Evolutionary conservation across 2,888 invertebrate species (phyloP).

Genomic region (Schizotus pectinicornis): DNA sequence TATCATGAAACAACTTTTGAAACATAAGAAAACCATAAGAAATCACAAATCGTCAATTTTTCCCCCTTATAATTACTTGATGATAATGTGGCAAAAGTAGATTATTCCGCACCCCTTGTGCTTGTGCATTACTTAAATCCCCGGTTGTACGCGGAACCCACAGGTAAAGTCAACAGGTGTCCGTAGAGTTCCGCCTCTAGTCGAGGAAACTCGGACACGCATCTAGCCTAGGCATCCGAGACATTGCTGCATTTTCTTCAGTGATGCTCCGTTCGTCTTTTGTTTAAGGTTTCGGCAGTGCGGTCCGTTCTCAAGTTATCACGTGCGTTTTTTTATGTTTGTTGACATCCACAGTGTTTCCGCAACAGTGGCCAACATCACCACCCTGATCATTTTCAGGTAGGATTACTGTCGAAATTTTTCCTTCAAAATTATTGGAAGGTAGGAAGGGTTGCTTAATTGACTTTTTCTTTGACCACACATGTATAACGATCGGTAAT

Average conservation of each 20-base stretch:
- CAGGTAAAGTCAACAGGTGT: slow-evolving; percentile 37
- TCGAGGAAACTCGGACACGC: slow-evolving; percentile 33
- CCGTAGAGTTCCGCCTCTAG: slow-evolving; percentile 37
- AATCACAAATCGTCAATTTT: no score
- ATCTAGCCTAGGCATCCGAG: slow-evolving; percentile 37
- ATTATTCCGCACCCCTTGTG: no score
- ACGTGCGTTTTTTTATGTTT: slow-evolving; percentile 32
- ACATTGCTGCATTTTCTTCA: slow-evolving; percentile 34
- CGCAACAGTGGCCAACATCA: slow-evolving; percentile 1
- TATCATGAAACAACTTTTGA: no score
- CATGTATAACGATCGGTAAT: no score
- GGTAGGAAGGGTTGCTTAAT: no score
- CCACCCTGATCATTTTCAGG: slow-evolving; percentile 2
- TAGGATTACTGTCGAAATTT: no score
- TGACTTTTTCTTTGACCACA: no score
- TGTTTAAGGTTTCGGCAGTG: no score
- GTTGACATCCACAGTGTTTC: neutral
- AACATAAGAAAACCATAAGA: no score
- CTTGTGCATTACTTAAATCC: neutral
- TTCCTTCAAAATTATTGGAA: no score
- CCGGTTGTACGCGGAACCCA: slow-evolving; percentile 25
- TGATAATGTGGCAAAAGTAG: no score
- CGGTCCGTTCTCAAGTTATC: neutral
- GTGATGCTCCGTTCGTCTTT: slow-evolving; percentile 26
- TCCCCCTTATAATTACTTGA: no score